Base-by-base conservation (phyloP, 2,888 invertebrate species). In the Dasysyrphus tricinctus region DNA sequence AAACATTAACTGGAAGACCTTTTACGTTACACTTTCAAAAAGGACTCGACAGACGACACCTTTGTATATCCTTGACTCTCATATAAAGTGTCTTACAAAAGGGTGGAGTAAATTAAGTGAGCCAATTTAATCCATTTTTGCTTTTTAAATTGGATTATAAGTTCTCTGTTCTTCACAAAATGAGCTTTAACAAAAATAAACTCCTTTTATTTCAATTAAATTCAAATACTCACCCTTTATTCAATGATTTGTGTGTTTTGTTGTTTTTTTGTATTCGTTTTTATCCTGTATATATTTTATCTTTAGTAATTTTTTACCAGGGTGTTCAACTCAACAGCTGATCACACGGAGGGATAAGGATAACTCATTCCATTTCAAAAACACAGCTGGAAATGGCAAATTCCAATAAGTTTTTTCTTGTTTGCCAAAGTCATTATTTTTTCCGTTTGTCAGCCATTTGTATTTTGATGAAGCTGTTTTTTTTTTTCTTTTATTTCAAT, bases 301-400 rank as follows among this genome's bases (percentile, higher is more conserved):
- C 42, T 61, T 29, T 42, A 3, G 61, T 42, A 63, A 63, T 67
- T 67, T 49, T 49, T 49, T 49, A 67, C 67, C 67, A 67, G 67
- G 65, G 47, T 65, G 32, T 34, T 49, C 47, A 65, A 65, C 65
- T 47, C 65, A 47, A 65, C 65, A 65, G 65, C 65, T 65, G 65
- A 65, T 65, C 47, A 49, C 39, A 61, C 12, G 32, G 47, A 24
- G 24, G 24, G 44, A 49, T 49, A 49, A 67, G 49, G 67, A 49
- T 67, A 67, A 24, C 49, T 49, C 67, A 19, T 44, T 44, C 63
- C 63, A 24, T 61, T 61, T 39, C 2, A 34, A 39, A 34, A 37
- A 24, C 61, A 12, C 44, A 65, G 49, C 49, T 37, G 49, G 49
- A 14, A 67, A 49, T 67, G 37, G 49, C 49, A 49, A 67, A 49